Evolutionary conservation across 2,797 vertebrate genomes (phyloP).

Genomic region (Aeoliscus strigatus): DNA sequence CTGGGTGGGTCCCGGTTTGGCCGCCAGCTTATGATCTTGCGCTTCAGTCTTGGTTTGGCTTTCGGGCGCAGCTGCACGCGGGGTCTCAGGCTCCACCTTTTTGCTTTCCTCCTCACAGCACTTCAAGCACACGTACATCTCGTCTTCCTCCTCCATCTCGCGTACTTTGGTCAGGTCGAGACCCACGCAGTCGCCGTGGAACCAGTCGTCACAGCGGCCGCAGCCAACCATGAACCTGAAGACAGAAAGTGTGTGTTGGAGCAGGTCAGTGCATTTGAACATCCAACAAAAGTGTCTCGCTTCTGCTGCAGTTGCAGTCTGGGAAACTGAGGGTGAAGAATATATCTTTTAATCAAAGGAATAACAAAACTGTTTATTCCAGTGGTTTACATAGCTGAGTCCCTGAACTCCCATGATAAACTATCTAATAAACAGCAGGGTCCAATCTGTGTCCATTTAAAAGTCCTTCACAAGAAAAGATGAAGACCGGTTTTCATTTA

Average conservation of each 20-base stretch:
- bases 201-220: conserved; percentile 97
- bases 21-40: conserved; percentile 71
- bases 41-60: conserved; percentile 49
- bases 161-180: conserved; percentile 91
- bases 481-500: no score
- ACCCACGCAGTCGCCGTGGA: conserved; percentile 97
- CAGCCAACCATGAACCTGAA: conserved; percentile 98
- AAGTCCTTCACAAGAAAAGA: no score
- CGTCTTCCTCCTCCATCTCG: conserved; percentile 95
- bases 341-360: no score
- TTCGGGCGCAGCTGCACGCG: conserved; percentile 49
- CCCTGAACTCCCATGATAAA: no score
- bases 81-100: conserved; percentile 70
- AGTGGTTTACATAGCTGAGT: no score
- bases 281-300: not conserved
- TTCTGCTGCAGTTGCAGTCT: not conserved
- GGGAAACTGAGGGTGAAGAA: no score
- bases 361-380: no score
- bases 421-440: no score
- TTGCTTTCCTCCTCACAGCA: conserved; percentile 92
- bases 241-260: conserved; percentile 2
- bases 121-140: conserved; percentile 94
- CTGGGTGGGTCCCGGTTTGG: conserved; percentile 72
- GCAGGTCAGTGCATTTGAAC: not conserved
- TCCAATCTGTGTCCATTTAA: no score